phyloP scores from a whole-genome alignment of 1,140 invertebrate genomes.

The Brachionus sp. region DNA sequence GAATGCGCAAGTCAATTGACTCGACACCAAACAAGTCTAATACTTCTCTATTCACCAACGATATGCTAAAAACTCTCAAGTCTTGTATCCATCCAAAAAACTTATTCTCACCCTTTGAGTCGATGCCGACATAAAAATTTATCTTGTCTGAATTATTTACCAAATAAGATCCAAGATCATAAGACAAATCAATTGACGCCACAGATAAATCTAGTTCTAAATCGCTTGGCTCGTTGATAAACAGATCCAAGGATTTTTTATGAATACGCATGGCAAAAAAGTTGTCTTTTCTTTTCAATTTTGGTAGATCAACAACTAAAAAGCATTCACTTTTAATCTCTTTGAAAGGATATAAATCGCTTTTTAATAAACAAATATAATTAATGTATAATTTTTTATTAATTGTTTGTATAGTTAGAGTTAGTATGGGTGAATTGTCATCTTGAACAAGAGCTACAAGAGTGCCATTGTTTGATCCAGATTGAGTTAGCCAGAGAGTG shows the following conservation, averaged over 20 bases:
- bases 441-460: background rate
- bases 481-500: conserved; percentile 20
- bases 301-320: background rate
- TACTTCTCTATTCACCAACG: conserved; percentile 7
- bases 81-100: conserved; percentile 39
- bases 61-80: background rate
- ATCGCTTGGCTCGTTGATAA: conserved; percentile 5
- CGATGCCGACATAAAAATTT: conserved; percentile 32
- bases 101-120: background rate
- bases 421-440: background rate
- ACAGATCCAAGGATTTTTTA: background rate
- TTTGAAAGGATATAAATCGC: background rate
- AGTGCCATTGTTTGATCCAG: background rate
- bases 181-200: background rate
- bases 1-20: background rate
- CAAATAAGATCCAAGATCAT: conserved; percentile 2
- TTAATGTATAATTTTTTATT: background rate
- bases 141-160: conserved; percentile 19
- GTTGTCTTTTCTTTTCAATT: background rate
- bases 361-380: background rate
- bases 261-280: conserved; percentile 22
- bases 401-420: background rate
- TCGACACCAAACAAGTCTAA: background rate
- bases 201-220: background rate
- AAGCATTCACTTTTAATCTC: background rate